Percentiles rank a stretch among this genome's conserved stretches.
Conservation (phyloP, 1,140 invertebrate genomes). For the Telenomus remus region DNA sequence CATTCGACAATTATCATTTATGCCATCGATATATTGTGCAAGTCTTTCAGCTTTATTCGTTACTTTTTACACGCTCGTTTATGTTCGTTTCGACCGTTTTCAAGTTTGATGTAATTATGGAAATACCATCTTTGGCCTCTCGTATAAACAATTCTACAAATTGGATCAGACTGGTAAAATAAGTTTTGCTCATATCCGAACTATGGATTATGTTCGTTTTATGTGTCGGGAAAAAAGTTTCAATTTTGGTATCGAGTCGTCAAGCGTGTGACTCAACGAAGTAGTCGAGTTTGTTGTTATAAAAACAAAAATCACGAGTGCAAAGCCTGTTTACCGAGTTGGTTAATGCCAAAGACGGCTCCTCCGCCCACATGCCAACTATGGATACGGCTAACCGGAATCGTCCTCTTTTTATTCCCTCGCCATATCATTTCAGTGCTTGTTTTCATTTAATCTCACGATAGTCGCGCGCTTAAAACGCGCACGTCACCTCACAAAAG, state of each 20-base stretch:
- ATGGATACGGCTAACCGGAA: conserved; percentile 57
- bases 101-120: conserved; percentile 48
- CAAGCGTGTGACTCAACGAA: conserved; percentile 24
- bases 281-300: conserved; percentile 51
- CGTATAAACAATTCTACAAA: no score
- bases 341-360: conserved; percentile 48
- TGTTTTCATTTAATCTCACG: conserved; percentile 45
- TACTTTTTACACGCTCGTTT: conserved; percentile 1
- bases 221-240: no score
- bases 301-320: conserved; percentile 38
- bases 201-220: no score
- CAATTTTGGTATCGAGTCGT: conserved; percentile 7
- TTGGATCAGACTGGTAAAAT: no score
- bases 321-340: no score
- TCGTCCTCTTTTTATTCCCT: conserved; percentile 53
- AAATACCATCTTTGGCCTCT: no score
- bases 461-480: conserved; percentile 19
- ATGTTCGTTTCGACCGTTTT: conserved; percentile 29
- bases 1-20: conserved; percentile 52
- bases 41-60: no score
- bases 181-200: no score
- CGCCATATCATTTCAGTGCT: conserved; percentile 28
- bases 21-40: conserved; percentile 43
- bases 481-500: conserved; percentile 10
- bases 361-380: conserved; percentile 59